Percentiles rank a stretch among this genome's conserved stretches.
Evolutionary conservation across 2,797 vertebrate species (phyloP).

Genomic region (Lacerta agilis): DNA sequence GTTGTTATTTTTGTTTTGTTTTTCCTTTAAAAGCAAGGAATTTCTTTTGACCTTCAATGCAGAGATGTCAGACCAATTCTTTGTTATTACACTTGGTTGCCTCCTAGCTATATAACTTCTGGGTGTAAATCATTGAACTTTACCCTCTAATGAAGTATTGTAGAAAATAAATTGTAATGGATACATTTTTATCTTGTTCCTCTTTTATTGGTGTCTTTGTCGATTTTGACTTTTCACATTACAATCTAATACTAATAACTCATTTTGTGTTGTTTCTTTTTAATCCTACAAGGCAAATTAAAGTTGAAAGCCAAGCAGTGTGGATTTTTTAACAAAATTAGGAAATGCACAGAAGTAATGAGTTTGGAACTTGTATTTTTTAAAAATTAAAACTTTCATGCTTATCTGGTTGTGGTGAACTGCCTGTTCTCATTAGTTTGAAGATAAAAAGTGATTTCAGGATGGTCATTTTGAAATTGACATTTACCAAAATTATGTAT

Average conservation of each 20-base stretch:
- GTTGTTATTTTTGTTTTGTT: slow-evolving; percentile 51
- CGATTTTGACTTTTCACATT: slow-evolving; percentile 38
- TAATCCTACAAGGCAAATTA: neutral
- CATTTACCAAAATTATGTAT: neutral
- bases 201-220: slow-evolving; percentile 52
- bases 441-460: neutral
- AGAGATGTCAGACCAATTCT: slow-evolving; percentile 83
- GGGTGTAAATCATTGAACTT: slow-evolving; percentile 84
- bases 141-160: slow-evolving; percentile 83
- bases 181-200: slow-evolving; percentile 72
- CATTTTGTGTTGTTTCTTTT: neutral
- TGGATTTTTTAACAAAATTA: neutral
- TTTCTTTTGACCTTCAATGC: slow-evolving; percentile 81
- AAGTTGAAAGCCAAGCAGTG: neutral
- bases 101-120: slow-evolving; percentile 84
- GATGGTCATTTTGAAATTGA: neutral
- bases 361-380: neutral
- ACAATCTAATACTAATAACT: neutral
- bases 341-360: neutral
- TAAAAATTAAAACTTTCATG: too few relatives aligned
- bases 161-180: slow-evolving; percentile 86
- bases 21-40: slow-evolving; percentile 78
- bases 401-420: neutral
- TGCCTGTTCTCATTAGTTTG: neutral
- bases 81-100: slow-evolving; percentile 84